Base-by-base conservation (phyloP, 2,113 vertebrate genomes). In the Entelurus aequoreus region DNA sequence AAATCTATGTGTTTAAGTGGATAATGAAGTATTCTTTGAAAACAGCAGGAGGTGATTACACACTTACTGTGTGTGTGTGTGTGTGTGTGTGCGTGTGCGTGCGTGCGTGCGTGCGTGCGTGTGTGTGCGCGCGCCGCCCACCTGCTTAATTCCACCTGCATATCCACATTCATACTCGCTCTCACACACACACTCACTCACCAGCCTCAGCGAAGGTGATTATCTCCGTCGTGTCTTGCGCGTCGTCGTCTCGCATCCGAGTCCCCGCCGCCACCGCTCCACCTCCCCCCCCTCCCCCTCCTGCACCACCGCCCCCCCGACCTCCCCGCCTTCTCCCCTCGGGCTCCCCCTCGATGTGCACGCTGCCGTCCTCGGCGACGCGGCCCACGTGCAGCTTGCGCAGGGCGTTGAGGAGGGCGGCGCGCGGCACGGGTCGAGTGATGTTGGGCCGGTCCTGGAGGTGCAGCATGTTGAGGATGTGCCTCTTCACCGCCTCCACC, bases 391-490 rank as follows among this genome's bases (percentile, higher is more conserved):
- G 96, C 58, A 99, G 94, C 86, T 98, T 99, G 72, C 94, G 90
- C 87, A 99, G 93, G 59, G 96, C 97, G 77, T 97, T 98, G 74
- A 98, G 91, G 57, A 98, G 93, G 16, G 97, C 96, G 65, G 95
- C 95, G 66, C 95, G 94, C 65, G 97, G 97, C 76, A 99, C 95
- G 1, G 96, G 92, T 74, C 94, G 92, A 47, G 92, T 97, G 88
- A 99, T 92, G 84, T 99, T 97, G 79, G 97, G 97, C 81, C 94
- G 94, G 65, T 88, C 86, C 86, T 90, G 95, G 81, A 99, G 91
- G 87, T 99, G 97, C 89, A 99, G 90, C 97, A 97, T 95, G 91
- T 92, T 95, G 64, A 99, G 82, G 76, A 99, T 99, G 92, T 99
- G 97, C 67, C 90, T 91, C 89, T 99, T 99, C 67, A 98, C 97